Conservation (phyloP, 2,797 vertebrate genomes). For the Alfaro cultratus region DNA sequence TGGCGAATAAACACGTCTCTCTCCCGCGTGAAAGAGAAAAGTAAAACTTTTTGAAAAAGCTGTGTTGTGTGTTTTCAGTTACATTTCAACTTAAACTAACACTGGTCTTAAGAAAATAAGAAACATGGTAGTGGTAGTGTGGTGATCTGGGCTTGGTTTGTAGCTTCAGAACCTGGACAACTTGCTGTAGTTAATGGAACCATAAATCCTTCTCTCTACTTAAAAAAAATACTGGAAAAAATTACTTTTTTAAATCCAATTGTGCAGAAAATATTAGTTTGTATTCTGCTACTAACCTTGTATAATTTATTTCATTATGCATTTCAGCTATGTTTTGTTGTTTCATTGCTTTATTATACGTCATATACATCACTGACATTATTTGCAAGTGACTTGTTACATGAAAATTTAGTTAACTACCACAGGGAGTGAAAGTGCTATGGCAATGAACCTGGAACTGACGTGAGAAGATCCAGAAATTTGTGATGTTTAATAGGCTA, state of each 20-base stretch:
- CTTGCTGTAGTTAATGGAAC: neutral
- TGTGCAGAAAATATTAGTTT: neutral
- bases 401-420: neutral
- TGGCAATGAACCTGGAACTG: neutral
- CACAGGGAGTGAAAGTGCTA: too few relatives aligned
- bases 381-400: neutral
- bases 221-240: neutral
- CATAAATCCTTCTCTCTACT: neutral
- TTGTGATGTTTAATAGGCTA: neutral
- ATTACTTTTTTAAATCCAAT: neutral
- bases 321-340: neutral
- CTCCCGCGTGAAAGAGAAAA: neutral
- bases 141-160: neutral
- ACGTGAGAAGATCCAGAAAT: neutral
- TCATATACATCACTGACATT: neutral
- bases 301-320: neutral
- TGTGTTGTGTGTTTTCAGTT: neutral
- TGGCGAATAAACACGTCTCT: neutral
- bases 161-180: neutral
- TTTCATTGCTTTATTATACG: neutral
- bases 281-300: neutral
- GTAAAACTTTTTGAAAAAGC: neutral
- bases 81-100: neutral
- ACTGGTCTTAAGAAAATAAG: neutral
- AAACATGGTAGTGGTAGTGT: neutral